Conservation (phyloP, 1,140 invertebrate genomes). For the Onthophagus taurus region DNA sequence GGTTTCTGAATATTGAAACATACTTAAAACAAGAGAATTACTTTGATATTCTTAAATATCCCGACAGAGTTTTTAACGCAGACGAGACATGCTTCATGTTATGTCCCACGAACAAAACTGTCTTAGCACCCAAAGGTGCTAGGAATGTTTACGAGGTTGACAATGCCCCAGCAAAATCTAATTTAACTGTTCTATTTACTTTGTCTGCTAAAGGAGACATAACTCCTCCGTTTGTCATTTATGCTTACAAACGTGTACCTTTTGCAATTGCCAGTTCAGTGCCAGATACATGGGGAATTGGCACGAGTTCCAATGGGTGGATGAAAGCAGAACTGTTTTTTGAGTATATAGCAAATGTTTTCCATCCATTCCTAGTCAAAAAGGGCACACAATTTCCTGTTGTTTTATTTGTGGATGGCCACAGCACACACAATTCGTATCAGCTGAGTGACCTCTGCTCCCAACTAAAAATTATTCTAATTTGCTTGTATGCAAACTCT, state of each 20-base stretch:
- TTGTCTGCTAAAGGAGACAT: constrained; percentile 21
- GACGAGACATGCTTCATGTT: constrained; percentile 34
- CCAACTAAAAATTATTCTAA: constrained; percentile 12
- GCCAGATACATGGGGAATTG: constrained; percentile 31
- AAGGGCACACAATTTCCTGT: background rate
- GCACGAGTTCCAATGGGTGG: constrained; percentile 32
- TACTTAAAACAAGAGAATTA: constrained; percentile 22
- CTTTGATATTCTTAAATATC: constrained; percentile 25
- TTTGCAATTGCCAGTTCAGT: constrained; percentile 24
- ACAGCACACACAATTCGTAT: constrained; percentile 23
- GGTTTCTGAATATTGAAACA: constrained; percentile 32
- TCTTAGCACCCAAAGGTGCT: constrained; percentile 20
- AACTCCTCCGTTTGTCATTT: constrained; percentile 28
- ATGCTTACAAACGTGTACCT: constrained; percentile 23
- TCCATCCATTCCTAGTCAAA: constrained; percentile 26
- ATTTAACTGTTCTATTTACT: constrained; percentile 29
- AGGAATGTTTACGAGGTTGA: constrained; percentile 32
- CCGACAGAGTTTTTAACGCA: constrained; percentile 30
- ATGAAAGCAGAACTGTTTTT: constrained; percentile 35
- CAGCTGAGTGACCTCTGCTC: constrained; percentile 23
- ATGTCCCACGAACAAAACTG: constrained; percentile 28
- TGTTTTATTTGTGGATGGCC: constrained; percentile 28
- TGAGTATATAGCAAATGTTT: constrained; percentile 34
- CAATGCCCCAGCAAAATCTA: constrained; percentile 23
- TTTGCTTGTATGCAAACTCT: constrained; percentile 6